A percentile compares a stretch with the other conserved stretches of the same genome.
Conservation (phyloP, 2,113 vertebrate species). For the Euleptes europaea region DNA sequence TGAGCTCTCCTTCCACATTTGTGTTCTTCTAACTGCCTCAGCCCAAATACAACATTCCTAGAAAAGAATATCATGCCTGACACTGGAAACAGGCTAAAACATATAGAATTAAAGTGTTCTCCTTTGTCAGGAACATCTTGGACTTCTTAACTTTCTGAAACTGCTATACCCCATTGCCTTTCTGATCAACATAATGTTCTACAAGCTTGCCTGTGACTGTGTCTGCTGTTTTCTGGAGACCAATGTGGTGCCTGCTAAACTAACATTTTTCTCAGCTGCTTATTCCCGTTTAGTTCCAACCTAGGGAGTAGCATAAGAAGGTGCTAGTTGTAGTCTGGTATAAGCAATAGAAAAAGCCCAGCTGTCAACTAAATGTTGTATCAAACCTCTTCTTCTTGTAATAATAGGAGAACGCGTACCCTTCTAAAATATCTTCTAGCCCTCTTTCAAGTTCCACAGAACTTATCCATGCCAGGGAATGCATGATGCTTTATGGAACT, state of each 20-base stretch:
- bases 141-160: neutral
- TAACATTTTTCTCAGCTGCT: neutral
- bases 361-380: neutral
- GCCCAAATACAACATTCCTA: neutral
- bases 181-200: neutral
- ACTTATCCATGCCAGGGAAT: neutral
- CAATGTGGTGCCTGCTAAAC: neutral
- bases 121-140: neutral
- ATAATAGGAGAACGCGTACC: neutral
- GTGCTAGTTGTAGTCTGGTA: neutral
- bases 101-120: neutral
- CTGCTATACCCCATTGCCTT: too few relatives aligned
- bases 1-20: neutral
- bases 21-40: constrained; percentile 33
- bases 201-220: neutral
- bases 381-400: neutral
- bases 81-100: neutral
- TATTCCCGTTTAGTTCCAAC: neutral
- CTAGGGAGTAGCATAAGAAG: neutral
- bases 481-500: neutral
- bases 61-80: constrained; percentile 17
- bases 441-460: neutral
- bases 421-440: neutral
- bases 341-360: neutral
- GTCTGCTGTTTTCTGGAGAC: neutral